Evolutionary conservation across 2,113 vertebrate genomes (phyloP).

Genomic region (Pseudolaguvia tuberculata): DNA sequence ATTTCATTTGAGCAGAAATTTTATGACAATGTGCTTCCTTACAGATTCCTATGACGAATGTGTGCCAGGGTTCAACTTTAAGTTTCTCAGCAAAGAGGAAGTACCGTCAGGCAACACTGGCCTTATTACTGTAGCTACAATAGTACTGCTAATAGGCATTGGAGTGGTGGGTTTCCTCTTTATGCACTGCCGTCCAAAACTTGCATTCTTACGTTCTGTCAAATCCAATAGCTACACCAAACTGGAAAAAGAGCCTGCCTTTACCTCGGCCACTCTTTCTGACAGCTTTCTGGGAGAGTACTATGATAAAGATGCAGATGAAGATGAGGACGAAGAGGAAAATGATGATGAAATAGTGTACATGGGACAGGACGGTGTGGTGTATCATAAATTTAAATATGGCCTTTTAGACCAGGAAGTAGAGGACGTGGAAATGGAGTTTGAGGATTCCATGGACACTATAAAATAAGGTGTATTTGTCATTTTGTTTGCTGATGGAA

Average conservation of each 20-base stretch:
- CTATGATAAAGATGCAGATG: conserved; percentile 62
- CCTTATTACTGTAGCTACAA: conserved; percentile 57
- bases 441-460: conserved; percentile 86
- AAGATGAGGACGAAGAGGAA: conserved; percentile 69
- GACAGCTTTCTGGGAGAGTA: conserved; percentile 75
- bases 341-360: conserved; percentile 84
- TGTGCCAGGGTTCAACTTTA: conserved; percentile 60
- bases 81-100: conserved; percentile 41
- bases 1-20: neutral
- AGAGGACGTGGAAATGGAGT: conserved; percentile 81
- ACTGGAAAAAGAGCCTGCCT: conserved; percentile 58
- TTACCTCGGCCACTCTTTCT: conserved; percentile 41
- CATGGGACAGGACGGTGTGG: conserved; percentile 85
- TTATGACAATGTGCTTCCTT: neutral
- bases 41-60: conserved; percentile 72
- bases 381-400: conserved; percentile 88
- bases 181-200: conserved; percentile 60
- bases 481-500: neutral
- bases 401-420: conserved; percentile 81
- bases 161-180: conserved; percentile 68
- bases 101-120: conserved; percentile 45
- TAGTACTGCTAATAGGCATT: conserved; percentile 68
- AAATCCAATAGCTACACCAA: conserved; percentile 74
- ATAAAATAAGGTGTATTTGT: conserved; percentile 62
- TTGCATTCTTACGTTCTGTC: neutral